Base-by-base conservation (phyloP, 2,797 vertebrate genomes). In the Eurystomus glaucurus region DNA sequence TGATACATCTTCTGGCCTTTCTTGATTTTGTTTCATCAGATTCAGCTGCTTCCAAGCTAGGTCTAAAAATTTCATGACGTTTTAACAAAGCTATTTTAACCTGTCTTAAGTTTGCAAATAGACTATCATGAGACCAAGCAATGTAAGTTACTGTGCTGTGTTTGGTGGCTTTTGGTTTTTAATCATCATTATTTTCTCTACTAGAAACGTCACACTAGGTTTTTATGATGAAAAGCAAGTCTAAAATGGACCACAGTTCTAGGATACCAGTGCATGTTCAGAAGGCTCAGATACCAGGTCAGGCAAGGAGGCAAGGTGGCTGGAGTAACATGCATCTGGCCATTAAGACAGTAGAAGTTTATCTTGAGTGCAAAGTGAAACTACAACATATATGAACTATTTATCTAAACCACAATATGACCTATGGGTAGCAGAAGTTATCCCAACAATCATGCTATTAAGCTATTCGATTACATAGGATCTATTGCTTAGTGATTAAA, bases 401-500 rank as follows among this genome's bases (percentile, higher is more conserved):
- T 62, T 46, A 64, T 28, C 45, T 64, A 52, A 88, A 57, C 58
- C 71, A 33, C 2, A 3, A 3, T 33, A 33, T 52, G 78, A 83
- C 41, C 54, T 65, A 14, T 37, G 10, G 18, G 11, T 35, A 62
- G 29, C 6, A 6, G 21, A 89, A n/a, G 15, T 65, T 90, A 60
- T 35, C 12, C 35, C 10, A 85, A 6, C 48, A 75, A 69, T 71
- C n/a, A 54, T 29, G 3, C 3, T 45, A 10, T 43, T 68, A 62
- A 89, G 21, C 5, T 35, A 86, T 62, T 21, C 70, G 48, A 62
- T 58, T 85, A 18, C 18, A 48, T 39, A 11, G 4, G 33, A 31
- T 74, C 33, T 66, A 60, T 72, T 93, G 84, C 55, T 88, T 77
- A 50, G 41, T 58, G 35, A 66, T 60, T 77, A 92, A 96, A 83